Evolutionary conservation across 2,888 invertebrate species (phyloP), one percentile per base, ranked within the genome.

Genomic region (Pseudococcus viburni): DNA sequence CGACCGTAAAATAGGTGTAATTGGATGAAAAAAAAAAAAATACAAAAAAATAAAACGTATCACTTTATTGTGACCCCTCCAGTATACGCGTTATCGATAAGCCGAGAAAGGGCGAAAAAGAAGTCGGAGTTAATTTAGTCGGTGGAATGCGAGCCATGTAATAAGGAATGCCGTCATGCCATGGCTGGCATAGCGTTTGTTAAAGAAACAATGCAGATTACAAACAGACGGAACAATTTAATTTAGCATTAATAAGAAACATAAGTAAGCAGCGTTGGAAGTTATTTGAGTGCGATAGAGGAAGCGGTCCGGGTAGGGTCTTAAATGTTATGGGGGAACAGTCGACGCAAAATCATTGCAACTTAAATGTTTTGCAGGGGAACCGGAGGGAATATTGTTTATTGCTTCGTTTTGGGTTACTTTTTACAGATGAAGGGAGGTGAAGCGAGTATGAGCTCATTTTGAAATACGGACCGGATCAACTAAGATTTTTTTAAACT

Each of bases 201-300:
- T 55, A 85, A 86, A 51, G 77, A 80, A 87, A 80, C 87, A 87
- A 87, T 80, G 87, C 77, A 87, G 87, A 87, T 87, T 87, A 87
- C 80, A 87, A 87, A 87, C 80, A 87, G 87, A 80, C 77, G 87
- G 87, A 80, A 80, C 87, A 87, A 87, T 80, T 87, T 87, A 87
- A 87, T 87, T 87, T 87, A 87, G 51, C 87, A 87, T 87, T 77
- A 48, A 87, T 87, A 87, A 87, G 80, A 77, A 80, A 77, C 73
- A 87, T 22, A 73, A 80, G 73, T 86, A 86, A 42, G 86, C 73
- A 86, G 86, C 86, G 68, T 46, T 42, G 46, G 48, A 64, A 73
- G 73, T 80, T 80, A 80, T 80, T 80, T 80, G 80, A 80, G 80
- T 80, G 80, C 26, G 42, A 46, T 46, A 80, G 80, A 15, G 17